These are phyloP conservation scores for Meghimatium bilineatum DNA, from an alignment of 2,888 invertebrate genomes.

Conservation along the genomic window DNA sequence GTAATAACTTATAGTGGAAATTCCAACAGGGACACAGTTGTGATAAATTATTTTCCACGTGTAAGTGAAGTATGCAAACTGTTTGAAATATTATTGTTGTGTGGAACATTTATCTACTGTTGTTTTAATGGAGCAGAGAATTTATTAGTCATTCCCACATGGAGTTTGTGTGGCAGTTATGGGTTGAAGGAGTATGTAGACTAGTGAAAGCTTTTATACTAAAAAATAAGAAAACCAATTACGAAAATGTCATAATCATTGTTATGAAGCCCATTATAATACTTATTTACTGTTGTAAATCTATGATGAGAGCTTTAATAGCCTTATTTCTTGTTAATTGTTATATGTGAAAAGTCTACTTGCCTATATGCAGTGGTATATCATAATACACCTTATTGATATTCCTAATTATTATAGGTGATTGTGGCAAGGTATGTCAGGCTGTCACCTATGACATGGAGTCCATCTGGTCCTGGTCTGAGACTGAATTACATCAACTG, in stretches of 20 bases:
- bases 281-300: too few relatives aligned
- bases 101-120: neutral
- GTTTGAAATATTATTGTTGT: neutral
- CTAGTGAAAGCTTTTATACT: too few relatives aligned
- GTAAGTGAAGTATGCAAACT: constrained; percentile 13
- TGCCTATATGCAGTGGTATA: neutral
- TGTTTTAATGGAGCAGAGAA: neutral
- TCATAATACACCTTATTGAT: neutral
- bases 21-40: constrained; percentile 51
- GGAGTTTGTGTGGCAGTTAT: too few relatives aligned
- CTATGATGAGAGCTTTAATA: too few relatives aligned
- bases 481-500: constrained; percentile 65
- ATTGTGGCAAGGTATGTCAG: constrained; percentile 62
- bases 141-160: neutral
- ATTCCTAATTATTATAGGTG: constrained; percentile 1
- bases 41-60: constrained; percentile 40
- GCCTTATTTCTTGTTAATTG: too few relatives aligned
- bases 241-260: too few relatives aligned
- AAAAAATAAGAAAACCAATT: too few relatives aligned
- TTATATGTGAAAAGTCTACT: too few relatives aligned
- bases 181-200: neutral
- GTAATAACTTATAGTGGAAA: constrained; percentile 61
- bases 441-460: constrained; percentile 60
- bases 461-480: constrained; percentile 57
- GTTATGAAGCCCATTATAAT: too few relatives aligned